These are phyloP conservation scores for Tachysurus fulvidraco DNA, from an alignment of 2,113 vertebrate genomes.

Conservation along the genomic window DNA sequence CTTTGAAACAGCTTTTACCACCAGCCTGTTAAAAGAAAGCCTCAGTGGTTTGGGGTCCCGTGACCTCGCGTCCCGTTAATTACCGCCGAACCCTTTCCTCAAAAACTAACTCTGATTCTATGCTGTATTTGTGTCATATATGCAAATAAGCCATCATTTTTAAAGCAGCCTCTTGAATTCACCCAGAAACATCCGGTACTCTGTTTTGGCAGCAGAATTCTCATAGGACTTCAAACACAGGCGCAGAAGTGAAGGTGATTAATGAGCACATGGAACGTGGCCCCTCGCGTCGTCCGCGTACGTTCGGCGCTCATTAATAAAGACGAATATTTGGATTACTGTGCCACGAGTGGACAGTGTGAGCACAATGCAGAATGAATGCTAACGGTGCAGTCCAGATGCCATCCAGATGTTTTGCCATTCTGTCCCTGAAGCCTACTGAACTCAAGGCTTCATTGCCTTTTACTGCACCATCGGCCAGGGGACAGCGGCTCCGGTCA, in stretches of 20 bases:
- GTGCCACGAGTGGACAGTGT: slow-evolving; percentile 61
- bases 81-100: slow-evolving; percentile 51
- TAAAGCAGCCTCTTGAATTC: slow-evolving; percentile 31
- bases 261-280: slow-evolving; percentile 11
- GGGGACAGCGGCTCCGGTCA: slow-evolving; percentile 38
- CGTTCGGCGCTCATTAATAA: slow-evolving; percentile 5
- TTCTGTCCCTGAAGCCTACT: slow-evolving; percentile 47
- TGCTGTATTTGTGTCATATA: slow-evolving; percentile 47
- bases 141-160: slow-evolving; percentile 36
- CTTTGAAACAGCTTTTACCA: slow-evolving; percentile 45
- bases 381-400: slow-evolving; percentile 55
- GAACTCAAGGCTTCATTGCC: slow-evolving; percentile 44
- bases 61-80: slow-evolving; percentile 42
- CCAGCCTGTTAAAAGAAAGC: slow-evolving; percentile 51
- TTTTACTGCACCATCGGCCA: slow-evolving; percentile 46
- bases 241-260: slow-evolving; percentile 33
- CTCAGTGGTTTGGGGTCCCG: slow-evolving; percentile 33
- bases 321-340: slow-evolving; percentile 30
- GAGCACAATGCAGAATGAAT: slow-evolving; percentile 52
- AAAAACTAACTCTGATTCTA: slow-evolving; percentile 56
- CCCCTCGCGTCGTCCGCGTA: not conserved
- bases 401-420: slow-evolving; percentile 63
- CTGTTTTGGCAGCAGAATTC: slow-evolving; percentile 37
- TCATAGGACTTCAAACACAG: slow-evolving; percentile 17
- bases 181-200: not conserved